These are phyloP conservation scores for Hypsibius dujardini DNA, from an alignment of 1,140 invertebrate genomes.

Conservation along the genomic window DNA sequence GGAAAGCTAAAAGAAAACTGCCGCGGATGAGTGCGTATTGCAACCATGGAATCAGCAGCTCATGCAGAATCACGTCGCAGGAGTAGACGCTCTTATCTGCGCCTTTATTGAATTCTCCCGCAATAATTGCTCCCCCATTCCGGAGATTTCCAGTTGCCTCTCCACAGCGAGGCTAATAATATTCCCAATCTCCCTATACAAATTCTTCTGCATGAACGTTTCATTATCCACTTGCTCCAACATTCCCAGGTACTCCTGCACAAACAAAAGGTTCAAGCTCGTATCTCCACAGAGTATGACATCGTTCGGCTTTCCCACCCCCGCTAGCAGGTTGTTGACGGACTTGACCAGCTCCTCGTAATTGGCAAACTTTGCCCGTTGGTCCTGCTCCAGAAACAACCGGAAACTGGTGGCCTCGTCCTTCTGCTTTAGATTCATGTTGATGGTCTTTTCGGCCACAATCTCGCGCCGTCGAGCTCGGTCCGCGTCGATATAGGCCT, in stretches of 20 bases:
- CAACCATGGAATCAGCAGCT: no score
- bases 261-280: constrained; percentile 8
- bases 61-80: no score
- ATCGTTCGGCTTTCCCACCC: background rate
- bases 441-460: constrained; percentile 13
- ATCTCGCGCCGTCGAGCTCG: background rate
- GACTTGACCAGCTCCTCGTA: constrained; percentile 6
- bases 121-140: background rate
- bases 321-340: background rate
- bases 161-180: background rate
- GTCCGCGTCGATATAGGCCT: constrained; percentile 16
- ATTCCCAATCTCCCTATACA: constrained; percentile 5
- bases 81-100: no score
- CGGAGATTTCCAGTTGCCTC: background rate
- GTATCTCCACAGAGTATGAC: background rate
- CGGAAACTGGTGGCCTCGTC: constrained; percentile 13
- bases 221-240: constrained; percentile 11
- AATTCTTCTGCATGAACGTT: constrained; percentile 9
- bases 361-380: constrained; percentile 4
- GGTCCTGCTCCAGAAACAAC: constrained; percentile 12
- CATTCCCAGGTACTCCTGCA: background rate
- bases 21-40: no score
- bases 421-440: constrained; percentile 12
- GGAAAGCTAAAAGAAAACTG: no score
- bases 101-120: background rate